Conservation (phyloP, 2,113 vertebrate species). For the Candoia aspera region DNA sequence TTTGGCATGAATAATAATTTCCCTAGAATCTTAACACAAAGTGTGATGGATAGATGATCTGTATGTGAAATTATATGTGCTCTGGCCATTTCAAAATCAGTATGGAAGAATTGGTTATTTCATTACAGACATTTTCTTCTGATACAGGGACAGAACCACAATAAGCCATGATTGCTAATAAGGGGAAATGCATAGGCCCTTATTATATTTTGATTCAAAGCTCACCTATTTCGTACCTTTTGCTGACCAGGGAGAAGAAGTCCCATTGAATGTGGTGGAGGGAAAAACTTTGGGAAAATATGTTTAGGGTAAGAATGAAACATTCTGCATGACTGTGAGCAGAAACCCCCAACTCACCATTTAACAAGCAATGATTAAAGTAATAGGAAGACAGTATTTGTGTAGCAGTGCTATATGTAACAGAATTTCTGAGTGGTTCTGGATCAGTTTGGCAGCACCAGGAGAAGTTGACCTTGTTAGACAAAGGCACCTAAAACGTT, state of each 20-base stretch:
- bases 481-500: neutral
- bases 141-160: neutral
- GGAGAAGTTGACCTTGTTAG: neutral
- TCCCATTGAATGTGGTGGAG: neutral
- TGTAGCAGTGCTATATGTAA: neutral
- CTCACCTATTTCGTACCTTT: neutral
- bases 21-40: neutral
- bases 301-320: neutral
- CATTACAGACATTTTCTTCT: neutral
- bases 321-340: neutral
- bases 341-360: neutral
- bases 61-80: neutral
- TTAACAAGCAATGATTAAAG: neutral
- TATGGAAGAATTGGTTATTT: neutral
- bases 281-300: neutral
- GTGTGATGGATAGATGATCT: neutral
- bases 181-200: neutral
- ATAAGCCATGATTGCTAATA: neutral
- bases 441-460: neutral
- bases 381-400: neutral
- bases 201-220: neutral
- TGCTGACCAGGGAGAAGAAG: neutral
- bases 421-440: neutral
- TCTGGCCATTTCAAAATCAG: neutral
- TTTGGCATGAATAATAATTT: neutral